Percentiles rank a stretch among this genome's conserved stretches.
These are phyloP conservation scores for Panzeria rudis DNA, from an alignment of 2,888 invertebrate genomes.

Conservation along the genomic window DNA sequence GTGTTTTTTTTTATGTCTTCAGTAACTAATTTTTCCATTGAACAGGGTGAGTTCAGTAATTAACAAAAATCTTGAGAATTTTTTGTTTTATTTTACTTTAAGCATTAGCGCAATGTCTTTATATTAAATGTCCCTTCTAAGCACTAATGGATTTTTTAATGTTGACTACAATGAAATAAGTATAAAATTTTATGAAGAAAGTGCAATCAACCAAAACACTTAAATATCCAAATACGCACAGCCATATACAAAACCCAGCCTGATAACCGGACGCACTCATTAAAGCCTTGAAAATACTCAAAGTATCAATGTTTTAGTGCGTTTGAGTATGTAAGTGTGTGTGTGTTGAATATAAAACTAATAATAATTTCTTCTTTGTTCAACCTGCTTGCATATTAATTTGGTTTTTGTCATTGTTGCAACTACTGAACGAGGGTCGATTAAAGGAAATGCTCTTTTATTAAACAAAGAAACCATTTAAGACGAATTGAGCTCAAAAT, in stretches of 20 bases:
- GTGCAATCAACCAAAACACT: constrained; percentile 72
- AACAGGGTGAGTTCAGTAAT: constrained; percentile 19
- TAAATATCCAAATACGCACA: constrained; percentile 50
- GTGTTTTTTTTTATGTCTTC: not conserved
- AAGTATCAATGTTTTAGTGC: constrained; percentile 17
- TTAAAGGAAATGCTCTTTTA: not conserved
- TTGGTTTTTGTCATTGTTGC: constrained; percentile 6
- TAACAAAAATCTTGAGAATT: constrained; percentile 38
- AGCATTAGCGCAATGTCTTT: constrained; percentile 11
- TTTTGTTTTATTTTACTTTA: not conserved
- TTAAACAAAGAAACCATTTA: not conserved
- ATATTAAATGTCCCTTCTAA: constrained; percentile 40
- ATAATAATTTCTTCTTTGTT: constrained; percentile 63
- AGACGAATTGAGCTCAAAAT: too few relatives aligned
- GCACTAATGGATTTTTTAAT: constrained; percentile 41
- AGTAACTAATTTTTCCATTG: not conserved
- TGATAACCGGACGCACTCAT: constrained; percentile 71
- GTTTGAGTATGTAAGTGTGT: not conserved
- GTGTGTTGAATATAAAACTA: constrained; percentile 48
- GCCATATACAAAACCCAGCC: constrained; percentile 18
- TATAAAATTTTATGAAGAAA: constrained; percentile 58
- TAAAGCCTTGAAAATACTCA: constrained; percentile 62
- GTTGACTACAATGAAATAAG: constrained; percentile 12
- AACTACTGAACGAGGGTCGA: constrained; percentile 29
- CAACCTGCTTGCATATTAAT: constrained; percentile 59